Conservation (phyloP, 2,888 invertebrate species). For the Microplitis manilae region DNA sequence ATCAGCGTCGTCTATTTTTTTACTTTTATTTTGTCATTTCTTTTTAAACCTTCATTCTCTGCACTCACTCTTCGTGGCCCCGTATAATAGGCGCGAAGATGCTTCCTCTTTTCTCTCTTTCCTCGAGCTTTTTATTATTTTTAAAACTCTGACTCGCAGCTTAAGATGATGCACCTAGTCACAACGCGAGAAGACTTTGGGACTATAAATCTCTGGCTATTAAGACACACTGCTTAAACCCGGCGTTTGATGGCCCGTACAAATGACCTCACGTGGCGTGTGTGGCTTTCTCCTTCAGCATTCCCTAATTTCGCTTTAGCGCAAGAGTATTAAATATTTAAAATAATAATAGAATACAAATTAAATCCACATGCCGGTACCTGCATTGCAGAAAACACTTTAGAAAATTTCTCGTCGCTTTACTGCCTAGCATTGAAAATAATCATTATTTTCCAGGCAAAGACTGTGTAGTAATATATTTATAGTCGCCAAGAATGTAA, state of each 20-base stretch:
- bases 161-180: constrained; percentile 28
- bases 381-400: constrained; percentile 38
- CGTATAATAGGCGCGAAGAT: constrained; percentile 46
- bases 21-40: constrained; percentile 34
- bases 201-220: constrained; percentile 69
- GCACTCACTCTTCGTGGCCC: constrained; percentile 39
- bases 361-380: constrained; percentile 45
- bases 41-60: constrained; percentile 16
- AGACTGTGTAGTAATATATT: constrained; percentile 22
- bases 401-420: constrained; percentile 4
- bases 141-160: constrained; percentile 12
- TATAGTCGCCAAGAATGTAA: constrained; percentile 15
- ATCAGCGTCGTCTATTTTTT: constrained; percentile 42
- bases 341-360: constrained; percentile 21
- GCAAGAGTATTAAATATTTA: constrained; percentile 34
- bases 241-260: constrained; percentile 67
- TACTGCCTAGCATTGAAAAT: not conserved
- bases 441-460: not conserved
- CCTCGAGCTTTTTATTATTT: constrained; percentile 30
- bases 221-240: constrained; percentile 65
- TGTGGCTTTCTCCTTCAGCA: constrained; percentile 26
- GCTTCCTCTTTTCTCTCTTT: constrained; percentile 35
- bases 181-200: constrained; percentile 29
- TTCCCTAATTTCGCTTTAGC: not conserved
- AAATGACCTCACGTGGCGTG: constrained; percentile 60